phyloP scores from a whole-genome alignment of 2,888 invertebrate genomes.

The Scrobipalpa atriplicella region DNA sequence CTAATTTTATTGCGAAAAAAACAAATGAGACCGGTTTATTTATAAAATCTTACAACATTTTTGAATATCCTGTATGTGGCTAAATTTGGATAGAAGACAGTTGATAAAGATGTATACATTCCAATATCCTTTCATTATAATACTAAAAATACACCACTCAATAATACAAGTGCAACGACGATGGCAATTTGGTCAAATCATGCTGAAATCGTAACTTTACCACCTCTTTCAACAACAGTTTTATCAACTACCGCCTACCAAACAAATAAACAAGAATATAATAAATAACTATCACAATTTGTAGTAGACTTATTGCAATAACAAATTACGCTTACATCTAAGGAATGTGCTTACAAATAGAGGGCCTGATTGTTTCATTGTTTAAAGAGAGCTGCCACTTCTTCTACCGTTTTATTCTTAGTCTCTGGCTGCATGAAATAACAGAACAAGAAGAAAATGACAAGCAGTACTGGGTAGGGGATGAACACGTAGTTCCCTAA shows the following conservation, averaged over 20 bases:
- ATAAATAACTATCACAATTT: constrained; percentile 57
- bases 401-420: constrained; percentile 77
- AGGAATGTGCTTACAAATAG: constrained; percentile 48
- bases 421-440: constrained; percentile 78
- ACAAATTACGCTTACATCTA: constrained; percentile 49
- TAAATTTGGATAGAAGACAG: neutral
- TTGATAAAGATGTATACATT: neutral
- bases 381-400: constrained; percentile 78
- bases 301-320: constrained; percentile 59
- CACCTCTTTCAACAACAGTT: neutral
- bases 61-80: neutral
- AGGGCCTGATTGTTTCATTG: constrained; percentile 41
- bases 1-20: constrained; percentile 50
- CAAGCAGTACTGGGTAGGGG: constrained; percentile 71
- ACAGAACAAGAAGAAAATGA: constrained; percentile 73
- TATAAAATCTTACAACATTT: neutral
- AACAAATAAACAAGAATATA: constrained; percentile 31
- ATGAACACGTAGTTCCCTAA: constrained; percentile 73
- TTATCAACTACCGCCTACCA: constrained; percentile 18
- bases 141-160: neutral
- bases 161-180: neutral
- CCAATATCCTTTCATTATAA: neutral
- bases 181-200: neutral
- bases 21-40: neutral
- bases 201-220: neutral